Conservation (phyloP, 2,888 invertebrate genomes). For the Apotomis turbidana region DNA sequence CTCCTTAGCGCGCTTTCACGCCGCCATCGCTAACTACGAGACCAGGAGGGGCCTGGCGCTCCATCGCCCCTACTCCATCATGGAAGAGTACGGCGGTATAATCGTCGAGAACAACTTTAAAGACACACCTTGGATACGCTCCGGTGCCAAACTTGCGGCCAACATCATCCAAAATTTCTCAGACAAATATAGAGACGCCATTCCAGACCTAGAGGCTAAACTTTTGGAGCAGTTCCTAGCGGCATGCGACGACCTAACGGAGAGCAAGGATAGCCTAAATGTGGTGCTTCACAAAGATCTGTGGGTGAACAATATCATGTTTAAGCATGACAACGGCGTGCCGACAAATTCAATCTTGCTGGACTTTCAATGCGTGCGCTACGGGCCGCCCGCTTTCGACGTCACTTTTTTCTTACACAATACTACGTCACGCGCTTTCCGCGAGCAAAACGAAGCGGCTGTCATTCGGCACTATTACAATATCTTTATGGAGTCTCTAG, state of each 20-base stretch:
- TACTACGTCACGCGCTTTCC: slow-evolving; percentile 60
- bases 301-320: slow-evolving; percentile 74
- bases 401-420: slow-evolving; percentile 62
- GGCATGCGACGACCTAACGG: slow-evolving; percentile 59
- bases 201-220: slow-evolving; percentile 54
- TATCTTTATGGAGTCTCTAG: slow-evolving; percentile 54
- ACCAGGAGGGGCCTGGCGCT: slow-evolving; percentile 50
- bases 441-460: slow-evolving; percentile 56
- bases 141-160: slow-evolving; percentile 62
- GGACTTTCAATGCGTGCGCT: slow-evolving; percentile 70
- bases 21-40: slow-evolving; percentile 64
- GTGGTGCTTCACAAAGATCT: slow-evolving; percentile 70
- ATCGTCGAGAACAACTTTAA: slow-evolving; percentile 59
- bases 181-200: slow-evolving; percentile 48
- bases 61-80: slow-evolving; percentile 51
- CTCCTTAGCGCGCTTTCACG: slow-evolving; percentile 69
- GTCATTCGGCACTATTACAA: slow-evolving; percentile 47
- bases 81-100: slow-evolving; percentile 54
- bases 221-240: slow-evolving; percentile 53
- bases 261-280: slow-evolving; percentile 60
- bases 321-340: slow-evolving; percentile 57
- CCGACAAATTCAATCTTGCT: slow-evolving; percentile 64
- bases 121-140: slow-evolving; percentile 61
- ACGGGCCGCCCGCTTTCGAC: slow-evolving; percentile 72
- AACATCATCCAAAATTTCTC: slow-evolving; percentile 63